Evolutionary conservation across 2,888 invertebrate genomes (phyloP), one percentile per base, ranked within the genome.

Genomic region (Osmoderma eremita): DNA sequence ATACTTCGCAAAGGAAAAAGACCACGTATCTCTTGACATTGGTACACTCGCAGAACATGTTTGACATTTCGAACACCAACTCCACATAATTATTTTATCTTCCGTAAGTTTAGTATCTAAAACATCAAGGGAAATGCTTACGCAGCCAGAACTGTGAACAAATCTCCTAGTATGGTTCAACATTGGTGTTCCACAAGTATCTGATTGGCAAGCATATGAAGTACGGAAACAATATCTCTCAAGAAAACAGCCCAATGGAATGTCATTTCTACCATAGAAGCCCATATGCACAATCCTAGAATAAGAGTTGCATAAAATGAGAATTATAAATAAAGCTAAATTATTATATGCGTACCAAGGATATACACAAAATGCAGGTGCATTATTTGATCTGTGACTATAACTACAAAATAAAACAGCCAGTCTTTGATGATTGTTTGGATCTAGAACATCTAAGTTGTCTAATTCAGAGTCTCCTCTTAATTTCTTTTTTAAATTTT

Each of bases 241-340:
- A 49, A 99, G 85, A 79, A 98, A 99, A 70, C 92, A 92, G 38
- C 98, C 98, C 49, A 99, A 83, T 0, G 97, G 93, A 74, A 98
- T 96, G 81, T 99, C 99, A 78, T 97, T 94, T 18, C 90, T 88
- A 0, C 96, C 96, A 82, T 99, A 99, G 84, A 97, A 93, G 77
- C 95, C 93, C 96, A 99, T 98, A 64, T 90, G 89, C 0, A 95
- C 92, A 63, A 94, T 88, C 91, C 92, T 92, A 74, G 20, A 78
- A 78, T 15, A 36, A 65, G 62, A 22, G 13, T 20, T 15, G 22
- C 39, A 30, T 30, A 10, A 4, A 4, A 30, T 63, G 51, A 39
- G 24, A 68, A 50, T 39, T 53, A 8, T 1, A 20, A 49, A 15
- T 42, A 24, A 49, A 22, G n/a, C n/a, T n/a, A 13, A 61, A 17